These are phyloP conservation scores for Actenoides hombroni DNA, from an alignment of 2,113 vertebrate species.

Conservation along the genomic window DNA sequence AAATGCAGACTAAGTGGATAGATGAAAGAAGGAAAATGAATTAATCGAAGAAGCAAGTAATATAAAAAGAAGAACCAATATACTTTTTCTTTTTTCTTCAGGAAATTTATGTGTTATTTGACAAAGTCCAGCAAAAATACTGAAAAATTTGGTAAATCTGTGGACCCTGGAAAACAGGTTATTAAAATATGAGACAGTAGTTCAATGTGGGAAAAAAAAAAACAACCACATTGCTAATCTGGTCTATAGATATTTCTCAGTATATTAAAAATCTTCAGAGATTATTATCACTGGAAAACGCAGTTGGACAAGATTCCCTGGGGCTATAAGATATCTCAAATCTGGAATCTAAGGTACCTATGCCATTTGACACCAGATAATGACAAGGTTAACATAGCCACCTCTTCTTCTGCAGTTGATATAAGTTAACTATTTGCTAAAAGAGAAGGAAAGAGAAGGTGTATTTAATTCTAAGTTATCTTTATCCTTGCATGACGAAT, in stretches of 20 bases:
- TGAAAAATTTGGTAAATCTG: not conserved
- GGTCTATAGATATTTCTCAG: not conserved
- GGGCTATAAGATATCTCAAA: not conserved
- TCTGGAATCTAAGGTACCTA: not conserved
- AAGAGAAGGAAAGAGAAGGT: not conserved
- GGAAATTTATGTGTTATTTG: not conserved
- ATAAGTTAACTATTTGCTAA: not conserved
- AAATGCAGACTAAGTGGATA: not conserved
- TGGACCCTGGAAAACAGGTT: not conserved
- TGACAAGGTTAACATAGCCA: not conserved
- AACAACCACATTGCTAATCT: not conserved
- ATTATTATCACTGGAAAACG: not conserved
- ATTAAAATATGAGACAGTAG: not conserved
- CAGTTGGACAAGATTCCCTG: not conserved
- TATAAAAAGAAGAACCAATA: not conserved
- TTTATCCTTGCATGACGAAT: not conserved
- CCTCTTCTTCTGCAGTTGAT: not conserved
- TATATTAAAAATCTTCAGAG: not conserved
- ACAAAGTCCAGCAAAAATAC: not conserved
- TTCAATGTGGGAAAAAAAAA: not conserved
- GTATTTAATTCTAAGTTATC: not conserved
- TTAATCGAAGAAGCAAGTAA: not conserved
- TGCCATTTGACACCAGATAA: not conserved
- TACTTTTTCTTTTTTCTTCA: too few species aligned
- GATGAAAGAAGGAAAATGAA: not conserved